phyloP scores from a whole-genome alignment of 2,888 invertebrate species.

The Apamea anceps region DNA sequence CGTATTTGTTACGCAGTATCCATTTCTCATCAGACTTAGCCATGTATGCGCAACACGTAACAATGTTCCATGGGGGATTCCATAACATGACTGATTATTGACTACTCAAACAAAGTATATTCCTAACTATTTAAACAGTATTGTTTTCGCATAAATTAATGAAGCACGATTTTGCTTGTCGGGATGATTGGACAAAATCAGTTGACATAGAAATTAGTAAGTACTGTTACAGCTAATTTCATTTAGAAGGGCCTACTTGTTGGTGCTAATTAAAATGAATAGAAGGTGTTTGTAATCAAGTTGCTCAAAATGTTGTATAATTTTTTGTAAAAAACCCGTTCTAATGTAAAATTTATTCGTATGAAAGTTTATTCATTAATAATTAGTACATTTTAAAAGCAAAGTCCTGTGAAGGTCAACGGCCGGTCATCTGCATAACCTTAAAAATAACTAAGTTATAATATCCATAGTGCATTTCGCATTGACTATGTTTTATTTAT shows the following conservation, averaged over 20 bases:
- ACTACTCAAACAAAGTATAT: constrained; percentile 48
- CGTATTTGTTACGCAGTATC: constrained; percentile 58
- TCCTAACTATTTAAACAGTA: constrained; percentile 16
- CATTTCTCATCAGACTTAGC: constrained; percentile 52
- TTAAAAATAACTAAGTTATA: constrained; percentile 31
- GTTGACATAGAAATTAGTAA: constrained; percentile 14
- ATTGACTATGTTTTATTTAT: constrained; percentile 47
- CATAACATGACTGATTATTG: constrained; percentile 52
- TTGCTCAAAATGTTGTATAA: background rate
- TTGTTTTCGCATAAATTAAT: constrained; percentile 30
- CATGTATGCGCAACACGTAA: constrained; percentile 50
- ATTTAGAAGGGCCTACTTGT: background rate
- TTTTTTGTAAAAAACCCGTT: background rate
- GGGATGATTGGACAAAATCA: constrained; percentile 35
- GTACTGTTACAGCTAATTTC: background rate
- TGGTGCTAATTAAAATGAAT: background rate
- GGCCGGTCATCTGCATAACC: constrained; percentile 1
- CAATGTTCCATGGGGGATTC: constrained; percentile 48
- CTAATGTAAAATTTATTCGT: background rate
- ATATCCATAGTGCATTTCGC: constrained; percentile 43
- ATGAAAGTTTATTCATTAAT: constrained; percentile 12
- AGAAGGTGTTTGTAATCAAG: background rate
- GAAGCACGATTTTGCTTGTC: background rate
- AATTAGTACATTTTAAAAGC: constrained; percentile 10
- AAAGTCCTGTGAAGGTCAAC: constrained; percentile 9